phyloP scores from a whole-genome alignment of 1,140 invertebrate genomes.

The Trichonephila clavipes region DNA sequence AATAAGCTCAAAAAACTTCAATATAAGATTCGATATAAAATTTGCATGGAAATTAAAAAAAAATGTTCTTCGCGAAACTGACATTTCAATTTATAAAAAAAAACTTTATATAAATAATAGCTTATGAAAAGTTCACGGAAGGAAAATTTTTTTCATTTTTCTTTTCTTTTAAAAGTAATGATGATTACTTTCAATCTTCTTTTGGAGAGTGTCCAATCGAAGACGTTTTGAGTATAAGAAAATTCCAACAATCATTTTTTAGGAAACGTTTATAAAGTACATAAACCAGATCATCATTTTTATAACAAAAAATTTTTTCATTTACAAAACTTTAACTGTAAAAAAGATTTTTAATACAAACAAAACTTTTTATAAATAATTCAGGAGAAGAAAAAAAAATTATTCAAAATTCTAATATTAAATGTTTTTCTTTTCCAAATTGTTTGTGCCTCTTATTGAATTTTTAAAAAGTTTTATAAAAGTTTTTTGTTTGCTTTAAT shows the following conservation, averaged over 20 bases:
- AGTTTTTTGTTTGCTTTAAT: not conserved
- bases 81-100: too few species aligned
- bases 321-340: not conserved
- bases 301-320: not conserved
- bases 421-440: not conserved
- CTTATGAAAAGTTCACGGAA: not conserved
- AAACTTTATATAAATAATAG: too few species aligned
- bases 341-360: not conserved
- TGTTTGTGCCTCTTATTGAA: not conserved
- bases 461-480: not conserved
- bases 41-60: too few species aligned
- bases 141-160: not conserved
- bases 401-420: not conserved
- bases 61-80: too few species aligned
- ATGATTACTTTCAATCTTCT: slow-evolving; percentile 15
- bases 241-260: not conserved
- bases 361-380: not conserved
- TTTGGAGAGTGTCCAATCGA: not conserved
- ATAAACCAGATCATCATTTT: not conserved
- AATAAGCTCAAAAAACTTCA: too few species aligned
- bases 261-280: not conserved
- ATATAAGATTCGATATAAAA: too few species aligned
- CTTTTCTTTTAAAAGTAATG: not conserved
- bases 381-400: not conserved
- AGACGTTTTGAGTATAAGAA: not conserved